phyloP scores from a whole-genome alignment of 1,140 invertebrate genomes.

The Galleria mellonella region DNA sequence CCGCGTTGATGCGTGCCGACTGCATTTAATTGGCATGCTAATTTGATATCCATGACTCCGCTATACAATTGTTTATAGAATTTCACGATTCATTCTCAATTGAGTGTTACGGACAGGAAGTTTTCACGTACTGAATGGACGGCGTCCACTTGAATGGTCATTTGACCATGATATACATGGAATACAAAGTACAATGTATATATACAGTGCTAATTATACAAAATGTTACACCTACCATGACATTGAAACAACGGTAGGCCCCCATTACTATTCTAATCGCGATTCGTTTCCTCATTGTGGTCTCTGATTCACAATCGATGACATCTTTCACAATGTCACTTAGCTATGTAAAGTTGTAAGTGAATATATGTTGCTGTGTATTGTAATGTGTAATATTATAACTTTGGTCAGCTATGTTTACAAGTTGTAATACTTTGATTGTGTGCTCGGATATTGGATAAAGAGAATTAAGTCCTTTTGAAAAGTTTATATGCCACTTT shows the following conservation, averaged over 20 bases:
- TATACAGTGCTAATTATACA: neutral
- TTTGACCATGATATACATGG: conserved; percentile 4
- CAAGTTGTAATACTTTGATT: too few relatives aligned
- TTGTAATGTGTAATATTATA: too few relatives aligned
- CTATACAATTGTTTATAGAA: too few relatives aligned
- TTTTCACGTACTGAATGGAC: conserved; percentile 3
- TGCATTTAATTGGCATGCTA: too few relatives aligned
- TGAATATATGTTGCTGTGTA: too few relatives aligned
- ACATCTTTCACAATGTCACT: neutral
- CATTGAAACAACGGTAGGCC: conserved; percentile 6
- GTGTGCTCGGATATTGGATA: too few relatives aligned
- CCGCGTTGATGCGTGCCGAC: too few relatives aligned
- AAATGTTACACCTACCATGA: conserved; percentile 3
- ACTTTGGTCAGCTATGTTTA: too few relatives aligned
- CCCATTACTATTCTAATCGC: conserved; percentile 18
- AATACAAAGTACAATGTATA: neutral
- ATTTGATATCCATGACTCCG: too few relatives aligned
- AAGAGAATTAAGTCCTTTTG: too few relatives aligned
- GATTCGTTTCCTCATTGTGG: conserved; percentile 28
- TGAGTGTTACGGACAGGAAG: neutral
- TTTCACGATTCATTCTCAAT: conserved; percentile 1
- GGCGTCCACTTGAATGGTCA: conserved; percentile 6
- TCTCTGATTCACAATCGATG: conserved; percentile 18
- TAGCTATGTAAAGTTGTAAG: too few relatives aligned
- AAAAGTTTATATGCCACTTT: too few relatives aligned